These are phyloP conservation scores for Sycophila sp. DNA, from an alignment of 1,140 invertebrate genomes.

Conservation along the genomic window DNA sequence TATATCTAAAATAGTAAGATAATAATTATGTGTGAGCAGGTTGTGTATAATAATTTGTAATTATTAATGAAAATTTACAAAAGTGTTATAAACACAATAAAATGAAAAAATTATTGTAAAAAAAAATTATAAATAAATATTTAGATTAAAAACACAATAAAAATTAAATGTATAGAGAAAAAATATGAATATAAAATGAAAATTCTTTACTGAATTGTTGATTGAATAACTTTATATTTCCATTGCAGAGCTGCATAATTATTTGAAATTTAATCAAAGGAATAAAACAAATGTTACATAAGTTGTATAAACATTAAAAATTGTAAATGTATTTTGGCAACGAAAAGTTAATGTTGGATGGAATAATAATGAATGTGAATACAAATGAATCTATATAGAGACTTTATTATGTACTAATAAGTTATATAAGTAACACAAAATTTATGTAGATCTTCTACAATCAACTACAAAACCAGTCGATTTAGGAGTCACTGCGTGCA, in stretches of 20 bases:
- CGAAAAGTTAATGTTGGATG: not conserved
- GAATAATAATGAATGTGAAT: not conserved
- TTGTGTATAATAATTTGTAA: too few relatives aligned
- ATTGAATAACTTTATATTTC: too few relatives aligned
- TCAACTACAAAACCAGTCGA: slow-evolving; percentile 55
- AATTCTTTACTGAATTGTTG: too few relatives aligned
- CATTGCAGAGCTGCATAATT: too few relatives aligned
- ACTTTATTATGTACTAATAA: slow-evolving; percentile 51
- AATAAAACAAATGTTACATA: not conserved
- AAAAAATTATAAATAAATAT: too few relatives aligned
- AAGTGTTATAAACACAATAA: too few relatives aligned
- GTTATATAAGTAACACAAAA: slow-evolving; percentile 52
- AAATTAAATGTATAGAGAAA: too few relatives aligned
- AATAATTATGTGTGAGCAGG: not conserved
- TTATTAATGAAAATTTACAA: too few relatives aligned
- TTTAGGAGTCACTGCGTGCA: slow-evolving; percentile 53
- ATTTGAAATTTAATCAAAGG: too few relatives aligned
- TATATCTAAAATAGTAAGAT: slow-evolving; percentile 3
- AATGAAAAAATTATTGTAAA: slow-evolving; percentile 3
- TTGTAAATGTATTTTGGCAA: not conserved
- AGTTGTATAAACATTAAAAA: not conserved
- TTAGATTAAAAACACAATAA: too few relatives aligned
- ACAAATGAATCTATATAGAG: slow-evolving; percentile 41
- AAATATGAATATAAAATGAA: too few relatives aligned
- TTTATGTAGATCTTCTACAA: slow-evolving; percentile 53